These are phyloP conservation scores for Gallinago solitaria DNA, from an alignment of 2,797 vertebrate genomes.

Conservation along the genomic window DNA sequence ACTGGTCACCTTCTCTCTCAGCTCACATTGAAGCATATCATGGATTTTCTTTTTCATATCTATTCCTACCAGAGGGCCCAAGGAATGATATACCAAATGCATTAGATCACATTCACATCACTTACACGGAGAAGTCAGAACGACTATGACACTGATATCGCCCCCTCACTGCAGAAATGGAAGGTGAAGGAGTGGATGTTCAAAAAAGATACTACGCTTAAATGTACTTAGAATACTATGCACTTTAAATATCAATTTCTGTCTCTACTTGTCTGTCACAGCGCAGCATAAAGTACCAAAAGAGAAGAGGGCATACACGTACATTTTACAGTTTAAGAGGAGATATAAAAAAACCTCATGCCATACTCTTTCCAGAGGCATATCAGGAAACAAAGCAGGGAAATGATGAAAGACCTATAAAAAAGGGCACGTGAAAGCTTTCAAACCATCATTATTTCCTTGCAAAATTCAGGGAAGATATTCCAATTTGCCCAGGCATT, in stretches of 20 bases:
- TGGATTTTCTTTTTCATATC: neutral
- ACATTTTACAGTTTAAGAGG: neutral
- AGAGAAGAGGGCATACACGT: neutral
- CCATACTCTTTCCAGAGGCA: neutral
- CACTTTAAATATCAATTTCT: neutral
- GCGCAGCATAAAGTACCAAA: neutral
- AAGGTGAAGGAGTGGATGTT: neutral
- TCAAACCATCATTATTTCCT: neutral
- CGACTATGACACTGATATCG: neutral
- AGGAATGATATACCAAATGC: neutral
- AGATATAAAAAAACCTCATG: neutral
- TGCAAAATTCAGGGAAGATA: neutral
- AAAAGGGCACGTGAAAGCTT: neutral
- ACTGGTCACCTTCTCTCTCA: neutral
- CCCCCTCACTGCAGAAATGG: neutral
- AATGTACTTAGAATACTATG: neutral
- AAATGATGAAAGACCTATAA: neutral
- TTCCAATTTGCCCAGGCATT: neutral
- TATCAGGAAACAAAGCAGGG: neutral
- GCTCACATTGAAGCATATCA: accelerated
- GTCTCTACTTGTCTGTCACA: neutral
- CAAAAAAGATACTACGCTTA: neutral
- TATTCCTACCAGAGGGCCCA: neutral
- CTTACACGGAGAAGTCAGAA: neutral
- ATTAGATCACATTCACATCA: neutral